phyloP scores from a whole-genome alignment of 2,888 invertebrate genomes.

The Xylophagus ater region DNA sequence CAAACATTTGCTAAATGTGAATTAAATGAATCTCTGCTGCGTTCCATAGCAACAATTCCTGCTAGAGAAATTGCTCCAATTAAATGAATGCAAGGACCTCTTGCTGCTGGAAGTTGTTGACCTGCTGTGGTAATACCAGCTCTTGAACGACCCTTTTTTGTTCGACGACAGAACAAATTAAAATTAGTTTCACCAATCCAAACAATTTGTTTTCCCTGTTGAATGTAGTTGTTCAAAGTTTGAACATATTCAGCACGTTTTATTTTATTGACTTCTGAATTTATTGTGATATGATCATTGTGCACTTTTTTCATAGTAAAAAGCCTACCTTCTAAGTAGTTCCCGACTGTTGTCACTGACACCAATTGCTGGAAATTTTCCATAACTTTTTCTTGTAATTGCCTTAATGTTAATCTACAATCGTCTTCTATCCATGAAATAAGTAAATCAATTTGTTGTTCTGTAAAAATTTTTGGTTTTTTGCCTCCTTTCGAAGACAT shows the following conservation, averaged over 20 bases:
- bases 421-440: constrained; percentile 4
- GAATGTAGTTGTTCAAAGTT: constrained; percentile 2
- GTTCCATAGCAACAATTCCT: constrained; percentile 6
- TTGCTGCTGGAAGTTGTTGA: constrained; percentile 4
- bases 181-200: constrained; percentile 10
- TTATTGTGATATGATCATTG: constrained; percentile 1
- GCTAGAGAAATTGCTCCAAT: constrained; percentile 3
- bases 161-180: constrained; percentile 7
- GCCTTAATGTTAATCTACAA: not conserved
- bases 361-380: not conserved
- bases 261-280: constrained; percentile 5
- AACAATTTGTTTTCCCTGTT: constrained; percentile 8
- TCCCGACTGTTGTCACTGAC: not conserved
- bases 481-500: not conserved
- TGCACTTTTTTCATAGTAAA: constrained; percentile 6
- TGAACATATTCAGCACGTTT: constrained; percentile 6
- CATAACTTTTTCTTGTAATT: not conserved
- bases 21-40: no score
- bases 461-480: not conserved
- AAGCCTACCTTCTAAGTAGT: constrained; percentile 4
- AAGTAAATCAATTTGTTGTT: constrained; percentile 1
- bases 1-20: no score
- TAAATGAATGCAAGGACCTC: constrained; percentile 3
- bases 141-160: constrained; percentile 6
- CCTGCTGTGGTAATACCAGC: constrained; percentile 3